phyloP scores from a whole-genome alignment of 2,113 vertebrate genomes.

The Sorex fumeus region DNA sequence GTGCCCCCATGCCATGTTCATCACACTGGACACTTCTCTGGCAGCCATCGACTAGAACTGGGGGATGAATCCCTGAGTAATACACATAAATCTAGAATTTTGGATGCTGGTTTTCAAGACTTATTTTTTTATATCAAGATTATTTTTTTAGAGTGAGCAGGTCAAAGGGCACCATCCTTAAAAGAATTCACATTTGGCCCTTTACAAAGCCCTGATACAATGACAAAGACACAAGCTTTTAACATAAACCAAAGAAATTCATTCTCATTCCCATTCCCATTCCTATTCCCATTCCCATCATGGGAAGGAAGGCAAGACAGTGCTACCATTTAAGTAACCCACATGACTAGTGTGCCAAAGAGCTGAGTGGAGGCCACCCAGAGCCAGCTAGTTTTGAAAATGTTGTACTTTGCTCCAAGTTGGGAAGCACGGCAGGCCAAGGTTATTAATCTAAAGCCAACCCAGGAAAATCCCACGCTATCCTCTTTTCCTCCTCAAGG shows the following conservation, averaged over 20 bases:
- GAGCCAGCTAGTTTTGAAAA: slow-evolving; percentile 16
- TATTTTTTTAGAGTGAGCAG: neutral
- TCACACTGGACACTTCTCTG: neutral
- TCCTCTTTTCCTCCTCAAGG: neutral
- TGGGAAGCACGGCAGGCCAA: neutral
- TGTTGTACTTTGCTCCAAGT: neutral
- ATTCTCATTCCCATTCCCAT: neutral
- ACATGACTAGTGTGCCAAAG: neutral
- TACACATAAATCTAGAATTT: neutral
- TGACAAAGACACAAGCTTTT: too few relatives aligned
- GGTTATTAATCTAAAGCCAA: neutral
- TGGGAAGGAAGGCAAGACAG: neutral
- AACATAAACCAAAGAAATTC: neutral
- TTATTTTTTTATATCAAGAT: too few relatives aligned
- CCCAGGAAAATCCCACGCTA: neutral
- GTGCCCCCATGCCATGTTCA: neutral
- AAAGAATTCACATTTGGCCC: slow-evolving; percentile 24
- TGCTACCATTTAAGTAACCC: neutral
- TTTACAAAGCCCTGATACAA: neutral
- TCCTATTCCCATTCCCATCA: too few relatives aligned
- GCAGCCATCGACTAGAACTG: neutral
- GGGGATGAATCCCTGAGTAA: neutral
- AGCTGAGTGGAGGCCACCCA: neutral
- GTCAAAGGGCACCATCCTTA: slow-evolving; percentile 18
- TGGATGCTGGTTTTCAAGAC: slow-evolving; percentile 2